These are phyloP conservation scores for Tachycineta bicolor DNA, from an alignment of 2,113 vertebrate genomes.

Conservation along the genomic window DNA sequence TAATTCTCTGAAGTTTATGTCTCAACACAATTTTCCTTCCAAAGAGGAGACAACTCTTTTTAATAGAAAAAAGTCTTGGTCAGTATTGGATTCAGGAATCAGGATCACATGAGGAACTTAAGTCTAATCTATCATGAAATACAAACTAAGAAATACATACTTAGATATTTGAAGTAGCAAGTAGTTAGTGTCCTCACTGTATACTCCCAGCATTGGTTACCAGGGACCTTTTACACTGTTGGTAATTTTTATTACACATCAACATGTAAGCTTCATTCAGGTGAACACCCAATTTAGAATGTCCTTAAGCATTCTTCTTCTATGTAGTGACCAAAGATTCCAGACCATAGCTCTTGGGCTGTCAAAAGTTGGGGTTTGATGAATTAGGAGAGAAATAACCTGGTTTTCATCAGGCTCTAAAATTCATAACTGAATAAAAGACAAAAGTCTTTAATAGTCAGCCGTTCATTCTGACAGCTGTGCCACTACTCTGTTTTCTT, in stretches of 20 bases:
- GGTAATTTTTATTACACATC: neutral
- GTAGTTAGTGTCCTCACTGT: neutral
- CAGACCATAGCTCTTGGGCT: neutral
- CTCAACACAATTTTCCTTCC: neutral
- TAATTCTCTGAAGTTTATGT: no score
- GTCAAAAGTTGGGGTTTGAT: neutral
- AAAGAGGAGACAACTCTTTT: neutral
- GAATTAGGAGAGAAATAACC: neutral
- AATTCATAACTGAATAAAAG: neutral
- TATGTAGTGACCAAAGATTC: neutral
- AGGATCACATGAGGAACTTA: neutral
- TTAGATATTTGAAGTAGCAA: neutral
- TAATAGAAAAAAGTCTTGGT: neutral
- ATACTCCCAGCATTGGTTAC: neutral
- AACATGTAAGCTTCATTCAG: neutral
- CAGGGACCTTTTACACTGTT: neutral
- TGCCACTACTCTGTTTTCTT: neutral
- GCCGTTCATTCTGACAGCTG: neutral
- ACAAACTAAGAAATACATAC: neutral
- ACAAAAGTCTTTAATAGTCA: neutral
- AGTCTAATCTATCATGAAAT: neutral
- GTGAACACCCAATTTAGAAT: neutral
- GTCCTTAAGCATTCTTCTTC: neutral
- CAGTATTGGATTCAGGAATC: neutral
- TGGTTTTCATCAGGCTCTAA: neutral